Percentiles rank a stretch among this genome's conserved stretches.
Evolutionary conservation across 2,888 invertebrate species (phyloP).

Genomic region (Mesochorus sp.): DNA sequence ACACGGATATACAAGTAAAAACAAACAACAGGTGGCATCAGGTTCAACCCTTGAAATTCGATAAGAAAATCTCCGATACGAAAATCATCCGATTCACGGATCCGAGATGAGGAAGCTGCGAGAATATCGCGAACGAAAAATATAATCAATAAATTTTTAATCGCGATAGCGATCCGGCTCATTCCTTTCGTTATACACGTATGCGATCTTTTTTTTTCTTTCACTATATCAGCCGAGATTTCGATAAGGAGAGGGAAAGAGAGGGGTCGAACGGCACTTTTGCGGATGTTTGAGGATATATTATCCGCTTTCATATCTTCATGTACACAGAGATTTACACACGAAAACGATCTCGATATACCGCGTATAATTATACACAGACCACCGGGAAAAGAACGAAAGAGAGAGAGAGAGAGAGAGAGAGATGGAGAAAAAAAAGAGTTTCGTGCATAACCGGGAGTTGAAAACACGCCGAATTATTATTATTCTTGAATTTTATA

Average conservation of each 20-base stretch:
- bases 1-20: neutral
- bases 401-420: conserved; percentile 8
- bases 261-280: conserved; percentile 18
- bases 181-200: neutral
- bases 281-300: conserved; percentile 13
- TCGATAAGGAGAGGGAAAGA: conserved; percentile 12
- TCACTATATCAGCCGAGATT: conserved; percentile 26
- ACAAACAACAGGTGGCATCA: conserved; percentile 23
- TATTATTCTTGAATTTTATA: conserved; percentile 38
- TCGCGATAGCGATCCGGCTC: conserved; percentile 44
- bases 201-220: neutral
- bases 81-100: conserved; percentile 12
- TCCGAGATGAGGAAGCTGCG: neutral
- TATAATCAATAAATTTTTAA: conserved; percentile 52
- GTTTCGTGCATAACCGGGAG: conserved; percentile 32
- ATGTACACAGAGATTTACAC: conserved; percentile 39
- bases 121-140: conserved; percentile 16
- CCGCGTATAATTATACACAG: conserved; percentile 45
- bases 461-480: conserved; percentile 23
- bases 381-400: conserved; percentile 38
- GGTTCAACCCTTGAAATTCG: conserved; percentile 9
- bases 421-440: neutral
- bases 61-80: conserved; percentile 38
- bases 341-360: conserved; percentile 16
- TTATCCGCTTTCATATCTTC: conserved; percentile 40